Conservation (phyloP, 2,113 vertebrate genomes). For the Noctilio leporinus region DNA sequence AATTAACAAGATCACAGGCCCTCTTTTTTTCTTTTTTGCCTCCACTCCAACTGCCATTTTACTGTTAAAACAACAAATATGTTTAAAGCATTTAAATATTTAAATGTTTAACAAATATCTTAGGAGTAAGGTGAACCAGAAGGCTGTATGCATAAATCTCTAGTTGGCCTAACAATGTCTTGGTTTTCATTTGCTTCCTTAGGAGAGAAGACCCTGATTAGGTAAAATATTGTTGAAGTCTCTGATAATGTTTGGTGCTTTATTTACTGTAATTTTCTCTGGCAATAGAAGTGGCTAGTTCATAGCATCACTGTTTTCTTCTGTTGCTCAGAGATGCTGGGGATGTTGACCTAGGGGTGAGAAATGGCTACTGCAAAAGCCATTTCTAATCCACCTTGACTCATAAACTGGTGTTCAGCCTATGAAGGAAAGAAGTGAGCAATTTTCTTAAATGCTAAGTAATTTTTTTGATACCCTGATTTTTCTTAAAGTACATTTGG, state of each 20-base stretch:
- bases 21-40: neutral
- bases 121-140: neutral
- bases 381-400: neutral
- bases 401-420: neutral
- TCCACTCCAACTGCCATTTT: neutral
- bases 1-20: neutral
- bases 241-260: neutral
- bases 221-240: neutral
- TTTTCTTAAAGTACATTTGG: neutral
- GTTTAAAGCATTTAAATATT: neutral
- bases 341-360: neutral
- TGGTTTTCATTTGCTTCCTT: neutral
- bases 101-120: neutral
- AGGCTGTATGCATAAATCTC: neutral
- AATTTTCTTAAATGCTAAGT: neutral
- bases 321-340: neutral
- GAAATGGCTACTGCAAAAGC: neutral
- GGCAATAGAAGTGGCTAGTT: neutral
- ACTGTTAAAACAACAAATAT: neutral
- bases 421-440: neutral
- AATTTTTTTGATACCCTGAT: neutral
- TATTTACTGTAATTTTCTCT: neutral
- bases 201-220: neutral
- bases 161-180: neutral
- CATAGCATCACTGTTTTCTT: neutral